Evolutionary conservation across 2,888 invertebrate genomes (phyloP).

Genomic region (Syritta pipiens): DNA sequence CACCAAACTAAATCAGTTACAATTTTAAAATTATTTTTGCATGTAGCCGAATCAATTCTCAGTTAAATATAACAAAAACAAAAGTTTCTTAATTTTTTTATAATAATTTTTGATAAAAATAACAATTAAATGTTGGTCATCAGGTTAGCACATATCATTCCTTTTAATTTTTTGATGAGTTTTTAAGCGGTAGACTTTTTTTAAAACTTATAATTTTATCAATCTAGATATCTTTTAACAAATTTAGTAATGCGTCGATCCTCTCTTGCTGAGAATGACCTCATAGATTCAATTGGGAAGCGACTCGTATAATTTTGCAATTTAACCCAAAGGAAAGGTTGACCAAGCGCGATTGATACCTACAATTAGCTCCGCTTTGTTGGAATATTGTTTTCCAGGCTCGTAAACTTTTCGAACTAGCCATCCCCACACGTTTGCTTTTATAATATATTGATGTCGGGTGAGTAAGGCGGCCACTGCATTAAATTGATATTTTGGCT

Average conservation of each 20-base stretch:
- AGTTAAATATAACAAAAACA: neutral
- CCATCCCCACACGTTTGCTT: neutral
- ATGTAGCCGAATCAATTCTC: slow-evolving; percentile 1
- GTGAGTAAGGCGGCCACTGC: neutral
- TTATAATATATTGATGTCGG: slow-evolving; percentile 4
- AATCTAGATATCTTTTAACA: slow-evolving; percentile 2
- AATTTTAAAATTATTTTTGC: neutral
- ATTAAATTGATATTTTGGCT: too few relatives aligned
- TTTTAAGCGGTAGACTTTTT: slow-evolving; percentile 1
- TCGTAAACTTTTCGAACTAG: neutral
- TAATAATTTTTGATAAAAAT: slow-evolving; percentile 1
- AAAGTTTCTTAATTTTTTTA: neutral
- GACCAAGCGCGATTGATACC: neutral
- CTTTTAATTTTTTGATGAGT: too few relatives aligned
- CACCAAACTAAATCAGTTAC: neutral
- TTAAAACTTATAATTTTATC: too few relatives aligned
- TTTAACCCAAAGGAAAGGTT: slow-evolving; percentile 9
- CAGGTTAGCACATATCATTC: too few relatives aligned
- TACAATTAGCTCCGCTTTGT: slow-evolving; percentile 10
- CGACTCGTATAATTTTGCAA: slow-evolving; percentile 23
- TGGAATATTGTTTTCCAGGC: slow-evolving; percentile 6
- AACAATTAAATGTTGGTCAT: neutral
- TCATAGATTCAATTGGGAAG: too few relatives aligned
- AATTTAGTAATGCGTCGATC: too few relatives aligned
- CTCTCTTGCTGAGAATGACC: too few relatives aligned